Base-by-base conservation (phyloP, 1,140 invertebrate species). In the Microplitis demolitor region DNA sequence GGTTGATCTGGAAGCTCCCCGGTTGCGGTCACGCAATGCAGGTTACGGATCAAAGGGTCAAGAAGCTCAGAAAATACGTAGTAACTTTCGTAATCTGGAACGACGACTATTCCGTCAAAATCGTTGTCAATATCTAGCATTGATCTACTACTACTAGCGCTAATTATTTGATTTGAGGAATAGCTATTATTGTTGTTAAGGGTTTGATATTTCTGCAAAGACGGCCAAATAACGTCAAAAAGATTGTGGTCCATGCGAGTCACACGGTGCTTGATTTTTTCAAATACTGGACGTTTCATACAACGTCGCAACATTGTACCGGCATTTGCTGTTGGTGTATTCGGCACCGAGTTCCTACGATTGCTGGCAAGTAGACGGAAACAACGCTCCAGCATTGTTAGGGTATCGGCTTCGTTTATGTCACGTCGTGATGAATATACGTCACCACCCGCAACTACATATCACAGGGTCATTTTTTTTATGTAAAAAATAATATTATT, bases 31-130 rank as follows among this genome's bases (percentile, higher is more conserved):
- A 94, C 88, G 73, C 92, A 92, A 76, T 95, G 92, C 73, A 95
- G 87, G 72, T 95, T 94, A 78, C 94, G 92, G 8, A 96, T 91
- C 3, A 95, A 85, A 0, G 94, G 94, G 69, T 91, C 89, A 51
- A 96, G 88, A 73, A 96, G 90, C 76, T 95, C 93, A 31, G 88
- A 82, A 83, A 96, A 96, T 1, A 95, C 91, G 56, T 89, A 87
- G 79, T 94, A 96, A n/a, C 91, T 90, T 79, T 95, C 94, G 76
- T 92, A 93, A 84, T 96, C 95, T 0, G 95, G 95, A 0, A 92
- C 93, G 8, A 93, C 90, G 13, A 95, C 88, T 14, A 74, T 76
- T 3, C 92, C 88, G 4, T 91, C 90, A 78, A 92, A 92, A 64
- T 93, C 91, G 80, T 92, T 90, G 75, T 78, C 88, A 54, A 71